Conservation (phyloP, 2,888 invertebrate species). For the Drosophila lutescens region DNA sequence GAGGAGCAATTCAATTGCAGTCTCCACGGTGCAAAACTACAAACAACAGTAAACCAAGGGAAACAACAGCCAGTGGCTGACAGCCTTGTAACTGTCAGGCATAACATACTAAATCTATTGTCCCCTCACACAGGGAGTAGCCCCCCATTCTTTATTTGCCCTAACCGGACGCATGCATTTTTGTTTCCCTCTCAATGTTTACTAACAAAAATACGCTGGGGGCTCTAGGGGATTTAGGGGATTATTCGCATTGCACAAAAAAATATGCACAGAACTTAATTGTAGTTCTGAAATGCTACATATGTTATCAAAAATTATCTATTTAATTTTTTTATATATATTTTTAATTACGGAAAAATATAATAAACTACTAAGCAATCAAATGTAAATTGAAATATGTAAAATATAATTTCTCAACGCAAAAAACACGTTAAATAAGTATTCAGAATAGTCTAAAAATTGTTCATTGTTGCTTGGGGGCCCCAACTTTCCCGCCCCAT, state of each 20-base stretch:
- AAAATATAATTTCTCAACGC: too few species aligned
- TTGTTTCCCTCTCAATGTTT: conserved; percentile 4
- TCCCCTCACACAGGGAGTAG: conserved; percentile 67
- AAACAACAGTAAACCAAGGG: conserved; percentile 34
- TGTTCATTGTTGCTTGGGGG: neutral
- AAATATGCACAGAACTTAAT: too few species aligned
- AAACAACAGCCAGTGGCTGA: conserved; percentile 44
- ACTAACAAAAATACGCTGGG: neutral
- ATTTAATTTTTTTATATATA: too few species aligned
- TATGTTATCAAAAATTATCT: too few species aligned
- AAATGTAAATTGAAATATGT: too few species aligned
- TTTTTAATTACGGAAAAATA: too few species aligned
- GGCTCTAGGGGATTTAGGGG: neutral
- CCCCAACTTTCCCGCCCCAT: conserved; percentile 15
- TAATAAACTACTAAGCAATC: too few species aligned
- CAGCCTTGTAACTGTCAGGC: conserved; percentile 51
- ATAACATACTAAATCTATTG: conserved; percentile 79
- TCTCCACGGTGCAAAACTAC: conserved; percentile 50
- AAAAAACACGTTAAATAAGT: too few species aligned
- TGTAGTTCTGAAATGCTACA: too few species aligned
- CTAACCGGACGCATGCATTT: neutral
- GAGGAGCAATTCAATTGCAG: conserved; percentile 66
- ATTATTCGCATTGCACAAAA: neutral
- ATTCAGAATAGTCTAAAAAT: neutral
- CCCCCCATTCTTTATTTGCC: conserved; percentile 59